Conservation (phyloP, 2,797 vertebrate genomes). For the Urocyon cinereoargenteus region DNA sequence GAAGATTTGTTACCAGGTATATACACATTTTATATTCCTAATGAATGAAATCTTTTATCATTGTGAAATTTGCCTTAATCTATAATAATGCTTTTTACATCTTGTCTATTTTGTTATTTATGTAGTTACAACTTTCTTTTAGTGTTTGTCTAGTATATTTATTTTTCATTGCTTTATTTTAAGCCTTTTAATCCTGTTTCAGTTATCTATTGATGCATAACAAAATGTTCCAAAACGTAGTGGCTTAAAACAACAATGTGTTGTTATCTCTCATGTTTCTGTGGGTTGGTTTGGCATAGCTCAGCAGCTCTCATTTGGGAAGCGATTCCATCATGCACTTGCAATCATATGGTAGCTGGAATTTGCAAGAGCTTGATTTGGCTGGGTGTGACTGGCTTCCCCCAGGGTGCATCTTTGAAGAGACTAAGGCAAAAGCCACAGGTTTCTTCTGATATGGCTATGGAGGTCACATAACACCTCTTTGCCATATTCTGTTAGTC, state of each 20-base stretch:
- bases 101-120: slow-evolving; percentile 3
- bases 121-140: neutral
- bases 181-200: neutral
- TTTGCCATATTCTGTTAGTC: neutral
- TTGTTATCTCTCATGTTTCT: neutral
- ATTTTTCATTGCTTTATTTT: neutral
- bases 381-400: neutral
- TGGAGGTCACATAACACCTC: neutral
- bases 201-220: neutral
- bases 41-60: slow-evolving; percentile 19
- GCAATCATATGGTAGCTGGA: neutral
- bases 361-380: neutral
- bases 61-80: slow-evolving; percentile 7
- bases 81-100: neutral
- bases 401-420: neutral
- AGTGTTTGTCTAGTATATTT: neutral
- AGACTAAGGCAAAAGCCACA: neutral
- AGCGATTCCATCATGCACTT: neutral
- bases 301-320: neutral
- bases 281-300: neutral
- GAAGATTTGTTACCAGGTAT: neutral
- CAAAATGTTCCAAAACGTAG: neutral
- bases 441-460: neutral
- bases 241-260: neutral
- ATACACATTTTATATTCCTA: neutral